Conservation (phyloP, 1,140 invertebrate genomes). For the Drosophila varians region DNA sequence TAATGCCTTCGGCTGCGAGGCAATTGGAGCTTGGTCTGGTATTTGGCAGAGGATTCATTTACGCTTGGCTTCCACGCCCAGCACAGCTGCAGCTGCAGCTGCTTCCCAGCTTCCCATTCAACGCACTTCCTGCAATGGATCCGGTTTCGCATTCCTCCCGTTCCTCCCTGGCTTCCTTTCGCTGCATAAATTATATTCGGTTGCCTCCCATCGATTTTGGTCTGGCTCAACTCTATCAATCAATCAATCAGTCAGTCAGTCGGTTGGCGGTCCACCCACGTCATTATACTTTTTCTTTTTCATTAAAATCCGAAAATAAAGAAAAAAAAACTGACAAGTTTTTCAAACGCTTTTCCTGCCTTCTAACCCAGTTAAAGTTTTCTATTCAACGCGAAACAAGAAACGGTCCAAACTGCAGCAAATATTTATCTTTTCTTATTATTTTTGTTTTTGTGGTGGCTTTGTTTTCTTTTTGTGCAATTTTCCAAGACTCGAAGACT, state of each 20-base stretch:
- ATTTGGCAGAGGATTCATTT: conserved; percentile 5
- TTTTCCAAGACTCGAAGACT: conserved; percentile 33
- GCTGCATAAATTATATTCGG: conserved; percentile 32
- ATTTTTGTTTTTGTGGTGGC: conserved; percentile 21
- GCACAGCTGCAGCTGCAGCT: conserved; percentile 6
- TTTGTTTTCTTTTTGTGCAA: conserved; percentile 56
- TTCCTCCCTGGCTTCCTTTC: conserved; percentile 11
- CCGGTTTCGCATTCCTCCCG: conserved; percentile 1
- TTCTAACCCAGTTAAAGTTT: conserved; percentile 57
- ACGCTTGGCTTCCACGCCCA: conserved; percentile 7
- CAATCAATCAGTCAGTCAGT: conserved; percentile 68
- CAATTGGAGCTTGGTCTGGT: conserved; percentile 38
- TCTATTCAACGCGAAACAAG: conserved; percentile 35
- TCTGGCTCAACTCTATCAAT: conserved; percentile 26
- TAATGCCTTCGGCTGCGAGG: conserved; percentile 39
- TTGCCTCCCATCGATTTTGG: conserved; percentile 16
- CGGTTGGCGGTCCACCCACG: conserved; percentile 33
- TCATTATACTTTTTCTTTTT: conserved; percentile 11
- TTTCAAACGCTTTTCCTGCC: conserved; percentile 36
- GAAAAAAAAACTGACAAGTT: not conserved
- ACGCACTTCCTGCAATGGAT: conserved; percentile 35
- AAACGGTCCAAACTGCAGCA: conserved; percentile 48
- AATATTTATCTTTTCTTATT: conserved; percentile 74
- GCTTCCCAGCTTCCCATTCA: conserved; percentile 1
- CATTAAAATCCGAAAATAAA: not conserved